Conservation (phyloP, 1,140 invertebrate species). For the Odontomachus brunneus region DNA sequence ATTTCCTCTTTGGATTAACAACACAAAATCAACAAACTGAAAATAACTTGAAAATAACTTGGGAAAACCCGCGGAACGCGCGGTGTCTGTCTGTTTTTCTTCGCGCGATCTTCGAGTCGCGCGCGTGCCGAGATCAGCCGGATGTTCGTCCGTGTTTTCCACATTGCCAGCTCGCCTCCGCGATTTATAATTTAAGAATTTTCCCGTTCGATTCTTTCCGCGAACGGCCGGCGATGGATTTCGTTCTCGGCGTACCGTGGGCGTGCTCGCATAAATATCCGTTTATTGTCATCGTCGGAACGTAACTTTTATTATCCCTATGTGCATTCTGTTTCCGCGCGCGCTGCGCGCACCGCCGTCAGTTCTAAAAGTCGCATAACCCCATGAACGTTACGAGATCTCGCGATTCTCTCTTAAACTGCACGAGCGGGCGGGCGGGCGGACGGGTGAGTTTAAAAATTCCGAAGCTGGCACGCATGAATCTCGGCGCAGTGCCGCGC, state of each 20-base stretch:
- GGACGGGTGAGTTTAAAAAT: slow-evolving; percentile 34
- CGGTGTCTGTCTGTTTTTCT: no score
- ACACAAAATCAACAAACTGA: no score
- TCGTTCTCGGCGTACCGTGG: neutral
- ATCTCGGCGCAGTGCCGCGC: slow-evolving; percentile 18
- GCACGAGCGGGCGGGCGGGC: no score
- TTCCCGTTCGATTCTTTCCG: no score
- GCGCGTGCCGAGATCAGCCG: no score
- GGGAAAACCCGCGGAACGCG: no score
- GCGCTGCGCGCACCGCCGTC: neutral
- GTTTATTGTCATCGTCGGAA: slow-evolving; percentile 34
- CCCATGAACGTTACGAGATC: slow-evolving; percentile 13
- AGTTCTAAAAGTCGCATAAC: slow-evolving; percentile 52
- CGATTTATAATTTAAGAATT: no score
- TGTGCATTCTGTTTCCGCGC: slow-evolving; percentile 1
- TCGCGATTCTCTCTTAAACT: slow-evolving; percentile 47
- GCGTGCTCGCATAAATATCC: neutral
- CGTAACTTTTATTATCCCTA: slow-evolving; percentile 33
- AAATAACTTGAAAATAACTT: no score
- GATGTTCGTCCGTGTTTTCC: no score
- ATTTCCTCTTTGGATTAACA: no score
- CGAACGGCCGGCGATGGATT: neutral
- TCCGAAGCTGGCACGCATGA: slow-evolving; percentile 40
- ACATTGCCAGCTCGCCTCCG: no score
- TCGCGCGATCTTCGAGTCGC: no score